These are phyloP conservation scores for Spodoptera littoralis DNA, from an alignment of 2,888 invertebrate species.

Conservation along the genomic window DNA sequence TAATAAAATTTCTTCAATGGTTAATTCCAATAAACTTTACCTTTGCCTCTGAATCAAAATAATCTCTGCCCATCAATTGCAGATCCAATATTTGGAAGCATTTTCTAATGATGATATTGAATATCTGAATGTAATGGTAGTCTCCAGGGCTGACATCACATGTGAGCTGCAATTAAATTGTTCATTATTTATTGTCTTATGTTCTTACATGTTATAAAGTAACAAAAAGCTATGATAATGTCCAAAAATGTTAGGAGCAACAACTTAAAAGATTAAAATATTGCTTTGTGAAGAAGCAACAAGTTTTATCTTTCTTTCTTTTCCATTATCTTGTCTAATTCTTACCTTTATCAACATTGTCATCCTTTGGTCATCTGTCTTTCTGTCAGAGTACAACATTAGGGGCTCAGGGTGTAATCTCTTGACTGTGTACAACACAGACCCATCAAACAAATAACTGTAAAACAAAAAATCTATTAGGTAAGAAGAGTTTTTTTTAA, in stretches of 20 bases:
- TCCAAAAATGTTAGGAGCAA: too few relatives aligned
- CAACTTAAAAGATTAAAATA: too few relatives aligned
- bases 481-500: too few relatives aligned
- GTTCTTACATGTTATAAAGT: neutral
- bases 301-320: too few relatives aligned
- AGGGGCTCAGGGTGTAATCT: conserved; percentile 88
- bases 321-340: neutral
- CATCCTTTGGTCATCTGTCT: conserved; percentile 85
- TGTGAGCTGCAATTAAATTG: conserved; percentile 81
- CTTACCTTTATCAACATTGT: conserved; percentile 87
- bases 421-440: conserved; percentile 90
- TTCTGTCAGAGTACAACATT: conserved; percentile 89
- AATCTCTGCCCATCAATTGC: conserved; percentile 92
- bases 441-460: conserved; percentile 93
- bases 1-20: too few relatives aligned
- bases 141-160: conserved; percentile 91
- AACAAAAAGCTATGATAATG: too few relatives aligned
- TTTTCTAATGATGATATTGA: conserved; percentile 93
- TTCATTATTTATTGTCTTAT: neutral
- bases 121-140: conserved; percentile 92
- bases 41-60: conserved; percentile 91
- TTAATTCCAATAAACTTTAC: conserved; percentile 72
- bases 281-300: too few relatives aligned
- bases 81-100: conserved; percentile 90
- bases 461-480: conserved; percentile 25